Base-by-base conservation (phyloP, 2,113 vertebrate species). In the Tachycineta bicolor region DNA sequence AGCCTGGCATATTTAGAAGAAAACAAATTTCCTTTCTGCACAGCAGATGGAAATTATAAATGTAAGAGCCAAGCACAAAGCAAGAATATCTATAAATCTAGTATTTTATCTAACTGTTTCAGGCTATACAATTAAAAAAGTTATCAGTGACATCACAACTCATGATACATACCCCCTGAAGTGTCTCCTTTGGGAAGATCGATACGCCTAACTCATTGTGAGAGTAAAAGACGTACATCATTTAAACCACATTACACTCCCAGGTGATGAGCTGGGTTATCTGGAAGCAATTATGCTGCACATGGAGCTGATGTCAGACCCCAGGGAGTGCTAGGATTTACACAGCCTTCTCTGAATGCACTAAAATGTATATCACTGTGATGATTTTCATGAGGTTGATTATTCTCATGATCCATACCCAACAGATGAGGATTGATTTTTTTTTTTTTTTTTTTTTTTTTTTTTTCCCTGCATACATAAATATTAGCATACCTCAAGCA, bases 21-120 rank as follows among this genome's bases (percentile, higher is more conserved):
- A 90, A 96, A 87, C 47, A 94, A 89, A 95, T 95, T 97, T 94
- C 78, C 73, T 95, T 97, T 93, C 92, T 96, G 91, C 84, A 83
- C 80, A 90, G 67, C 83, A 95, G 87, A 91, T 96, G 91, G 91
- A 94, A 96, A 96, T 87, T 85, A 81, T 43, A 83, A 91, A 91
- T 68, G 67, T 87, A 89, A 95, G 79, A 73, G 31, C 62, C 39
- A 14, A 69, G 16, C 47, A 94, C 74, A 97, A 95, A 82, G 53
- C 58, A 97, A 78, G 31, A 44, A 9, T 58, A 88, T 80, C 79
- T 91, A 83, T 93, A 93, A 91, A 94, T 89, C 71, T 55, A 67
- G 34, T 50, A 47, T 93, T 94, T 94, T 94, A 89, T 84, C 89
- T 70, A 70, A 52, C 34, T 83, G 6, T 87, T 97, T 94, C 75